A percentile compares a stretch with the other conserved stretches of the same genome.
phyloP scores from a whole-genome alignment of 2,888 invertebrate species.

The Tetheella fluctuosa region DNA sequence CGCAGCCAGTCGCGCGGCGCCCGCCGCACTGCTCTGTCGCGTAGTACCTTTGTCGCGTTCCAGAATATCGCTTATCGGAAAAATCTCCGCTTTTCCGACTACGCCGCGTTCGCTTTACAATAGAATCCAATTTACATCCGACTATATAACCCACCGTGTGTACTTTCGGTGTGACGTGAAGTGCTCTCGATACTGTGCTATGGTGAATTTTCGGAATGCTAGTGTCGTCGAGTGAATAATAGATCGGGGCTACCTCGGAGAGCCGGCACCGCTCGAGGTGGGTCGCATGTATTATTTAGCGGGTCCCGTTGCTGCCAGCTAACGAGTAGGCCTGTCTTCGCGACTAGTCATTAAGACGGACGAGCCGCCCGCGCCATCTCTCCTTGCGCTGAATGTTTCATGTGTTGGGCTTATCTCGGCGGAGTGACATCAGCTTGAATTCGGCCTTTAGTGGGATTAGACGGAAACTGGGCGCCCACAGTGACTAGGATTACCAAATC shows the following conservation, averaged over 20 bases:
- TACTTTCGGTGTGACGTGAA: conserved; percentile 45
- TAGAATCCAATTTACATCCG: conserved; percentile 19
- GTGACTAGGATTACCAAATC: background rate
- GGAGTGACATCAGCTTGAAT: conserved; percentile 17
- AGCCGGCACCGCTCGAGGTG: conserved; percentile 70
- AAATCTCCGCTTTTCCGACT: conserved; percentile 22
- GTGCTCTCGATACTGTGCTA: conserved; percentile 42
- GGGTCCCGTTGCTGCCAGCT: conserved; percentile 16
- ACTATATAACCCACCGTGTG: conserved; percentile 23
- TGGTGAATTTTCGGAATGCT: conserved; percentile 48
- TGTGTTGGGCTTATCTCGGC: conserved; percentile 36
- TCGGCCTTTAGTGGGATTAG: background rate
- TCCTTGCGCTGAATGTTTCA: conserved; percentile 39
- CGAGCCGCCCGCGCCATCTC: conserved; percentile 10
- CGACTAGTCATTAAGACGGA: conserved; percentile 32
- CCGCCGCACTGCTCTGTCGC: conserved; percentile 13
- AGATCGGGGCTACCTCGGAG: conserved; percentile 55
- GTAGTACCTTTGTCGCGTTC: conserved; percentile 21
- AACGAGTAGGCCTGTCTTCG: conserved; percentile 29
- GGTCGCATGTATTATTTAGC: conserved; percentile 48
- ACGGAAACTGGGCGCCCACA: background rate
- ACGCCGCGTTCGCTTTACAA: conserved; percentile 20
- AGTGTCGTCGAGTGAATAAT: conserved; percentile 57
- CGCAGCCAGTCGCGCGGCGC: conserved; percentile 6
- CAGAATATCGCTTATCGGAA: conserved; percentile 15